Conservation (phyloP, 2,888 invertebrate genomes). For the Oligia strigilis region DNA sequence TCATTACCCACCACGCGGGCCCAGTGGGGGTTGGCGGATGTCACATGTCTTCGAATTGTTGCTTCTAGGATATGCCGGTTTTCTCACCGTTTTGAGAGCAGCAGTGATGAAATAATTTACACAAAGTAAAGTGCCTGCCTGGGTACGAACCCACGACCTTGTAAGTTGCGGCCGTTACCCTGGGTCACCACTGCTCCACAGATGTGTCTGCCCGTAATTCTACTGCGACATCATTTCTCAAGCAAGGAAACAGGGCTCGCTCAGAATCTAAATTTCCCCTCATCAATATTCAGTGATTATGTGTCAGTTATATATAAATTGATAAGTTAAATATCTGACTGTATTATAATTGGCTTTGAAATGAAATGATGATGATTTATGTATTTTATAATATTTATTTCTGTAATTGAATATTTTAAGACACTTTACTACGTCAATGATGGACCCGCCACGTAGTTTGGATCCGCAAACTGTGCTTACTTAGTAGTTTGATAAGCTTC, state of each 20-base stretch:
- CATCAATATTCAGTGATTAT: not conserved
- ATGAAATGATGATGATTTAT: not conserved
- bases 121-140: too few relatives aligned
- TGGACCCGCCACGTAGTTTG: not conserved
- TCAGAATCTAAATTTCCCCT: not conserved
- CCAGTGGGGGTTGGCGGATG: too few relatives aligned
- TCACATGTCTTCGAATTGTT: too few relatives aligned
- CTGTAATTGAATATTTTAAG: not conserved
- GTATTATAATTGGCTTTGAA: not conserved
- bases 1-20: too few relatives aligned
- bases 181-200: too few relatives aligned
- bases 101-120: too few relatives aligned
- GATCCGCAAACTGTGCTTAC: not conserved
- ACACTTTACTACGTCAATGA: not conserved
- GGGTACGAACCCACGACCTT: too few relatives aligned
- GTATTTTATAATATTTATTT: not conserved
- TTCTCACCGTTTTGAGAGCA: too few relatives aligned
- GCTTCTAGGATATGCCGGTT: too few relatives aligned
- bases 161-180: too few relatives aligned
- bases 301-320: not conserved
- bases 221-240: not conserved
- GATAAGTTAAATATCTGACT: not conserved
- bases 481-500: not conserved
- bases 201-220: not conserved
- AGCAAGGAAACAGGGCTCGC: not conserved